Evolutionary conservation across 1,140 invertebrate species (phyloP).

Genomic region (Drosophila busckii): DNA sequence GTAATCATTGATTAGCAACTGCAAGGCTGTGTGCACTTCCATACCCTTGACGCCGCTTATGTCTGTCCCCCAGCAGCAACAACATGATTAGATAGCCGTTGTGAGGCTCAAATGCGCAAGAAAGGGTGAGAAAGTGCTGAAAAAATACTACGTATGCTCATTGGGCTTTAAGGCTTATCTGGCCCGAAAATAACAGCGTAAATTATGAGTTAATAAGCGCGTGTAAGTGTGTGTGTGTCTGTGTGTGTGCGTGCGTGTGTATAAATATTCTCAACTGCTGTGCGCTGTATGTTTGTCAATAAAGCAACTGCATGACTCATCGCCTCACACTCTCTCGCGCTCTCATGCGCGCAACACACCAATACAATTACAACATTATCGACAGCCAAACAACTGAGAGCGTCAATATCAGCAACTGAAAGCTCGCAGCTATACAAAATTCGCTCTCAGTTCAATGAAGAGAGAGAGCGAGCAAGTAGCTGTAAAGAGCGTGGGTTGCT

Average conservation of each 20-base stretch:
- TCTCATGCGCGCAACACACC: constrained; percentile 35
- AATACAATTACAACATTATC: constrained; percentile 42
- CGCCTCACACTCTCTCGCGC: not conserved
- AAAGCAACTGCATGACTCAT: constrained; percentile 63
- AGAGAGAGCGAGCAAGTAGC: constrained; percentile 9
- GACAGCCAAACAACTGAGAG: constrained; percentile 40
- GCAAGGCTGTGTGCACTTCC: constrained; percentile 21
- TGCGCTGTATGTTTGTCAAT: constrained; percentile 49
- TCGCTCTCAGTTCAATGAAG: constrained; percentile 33
- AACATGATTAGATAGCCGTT: no score
- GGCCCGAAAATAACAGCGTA: constrained; percentile 70
- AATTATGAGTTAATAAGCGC: constrained; percentile 70
- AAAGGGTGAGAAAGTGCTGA: constrained; percentile 2
- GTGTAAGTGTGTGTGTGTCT: constrained; percentile 20
- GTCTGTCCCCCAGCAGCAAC: no score
- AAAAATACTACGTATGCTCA: constrained; percentile 48
- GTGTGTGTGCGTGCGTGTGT: constrained; percentile 37
- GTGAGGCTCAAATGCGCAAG: not conserved
- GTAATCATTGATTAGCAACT: constrained; percentile 57
- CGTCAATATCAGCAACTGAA: constrained; percentile 46
- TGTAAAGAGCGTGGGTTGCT: constrained; percentile 10
- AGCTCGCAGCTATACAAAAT: constrained; percentile 30
- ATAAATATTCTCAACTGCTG: constrained; percentile 53
- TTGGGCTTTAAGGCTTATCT: constrained; percentile 54
- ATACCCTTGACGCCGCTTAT: no score